Percentiles rank a stretch among this genome's conserved stretches.
These are phyloP conservation scores for Triplophysa tibetana DNA, from an alignment of 2,113 vertebrate species.

Conservation along the genomic window DNA sequence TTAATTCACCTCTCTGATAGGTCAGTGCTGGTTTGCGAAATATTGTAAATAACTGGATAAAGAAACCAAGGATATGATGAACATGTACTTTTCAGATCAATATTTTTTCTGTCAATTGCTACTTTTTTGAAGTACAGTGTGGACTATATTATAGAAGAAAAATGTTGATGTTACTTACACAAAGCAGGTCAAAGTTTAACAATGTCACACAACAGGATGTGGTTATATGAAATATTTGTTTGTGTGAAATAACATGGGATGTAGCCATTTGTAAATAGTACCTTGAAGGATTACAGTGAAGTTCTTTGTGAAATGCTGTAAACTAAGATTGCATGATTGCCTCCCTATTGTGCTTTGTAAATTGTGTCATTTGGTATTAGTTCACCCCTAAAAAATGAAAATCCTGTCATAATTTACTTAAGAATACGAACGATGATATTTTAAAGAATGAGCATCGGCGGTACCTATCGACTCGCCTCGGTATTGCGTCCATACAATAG, in stretches of 20 bases:
- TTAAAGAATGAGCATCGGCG: no score
- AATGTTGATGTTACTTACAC: not conserved
- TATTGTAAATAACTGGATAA: not conserved
- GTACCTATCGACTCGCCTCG: no score
- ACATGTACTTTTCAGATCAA: slow-evolving; percentile 32
- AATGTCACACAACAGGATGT: not conserved
- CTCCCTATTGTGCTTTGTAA: slow-evolving; percentile 49
- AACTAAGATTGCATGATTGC: slow-evolving; percentile 54
- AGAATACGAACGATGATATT: no score
- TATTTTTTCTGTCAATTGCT: slow-evolving; percentile 30
- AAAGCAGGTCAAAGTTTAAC: not conserved
- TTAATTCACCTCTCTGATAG: not conserved
- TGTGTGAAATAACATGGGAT: not conserved
- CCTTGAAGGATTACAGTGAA: slow-evolving; percentile 10
- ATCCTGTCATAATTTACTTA: no score
- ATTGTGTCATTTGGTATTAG: not conserved
- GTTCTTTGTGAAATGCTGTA: slow-evolving; percentile 49
- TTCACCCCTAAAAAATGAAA: no score
- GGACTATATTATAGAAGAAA: not conserved
- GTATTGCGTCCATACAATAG: no score
- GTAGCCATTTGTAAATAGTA: slow-evolving; percentile 25
- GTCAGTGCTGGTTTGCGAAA: slow-evolving; percentile 22
- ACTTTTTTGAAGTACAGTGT: slow-evolving; percentile 24
- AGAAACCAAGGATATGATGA: not conserved
- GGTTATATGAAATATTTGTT: no score